These are phyloP conservation scores for Chamaetylas fuelleborni DNA, from an alignment of 2,113 vertebrate species.

Conservation along the genomic window DNA sequence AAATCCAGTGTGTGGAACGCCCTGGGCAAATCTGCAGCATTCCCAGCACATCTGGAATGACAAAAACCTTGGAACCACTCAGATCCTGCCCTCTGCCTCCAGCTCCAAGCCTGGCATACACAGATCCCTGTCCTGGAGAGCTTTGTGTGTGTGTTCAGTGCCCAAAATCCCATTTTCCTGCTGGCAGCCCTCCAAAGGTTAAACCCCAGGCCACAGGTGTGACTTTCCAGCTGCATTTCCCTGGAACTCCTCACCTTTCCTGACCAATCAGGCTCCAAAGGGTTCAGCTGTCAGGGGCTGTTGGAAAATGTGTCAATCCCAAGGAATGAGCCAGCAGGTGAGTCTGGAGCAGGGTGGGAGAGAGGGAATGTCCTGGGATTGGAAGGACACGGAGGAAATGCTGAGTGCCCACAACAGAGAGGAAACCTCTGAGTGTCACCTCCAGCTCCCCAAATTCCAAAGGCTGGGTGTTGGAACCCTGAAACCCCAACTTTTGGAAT, in stretches of 20 bases:
- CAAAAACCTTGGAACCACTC: not conserved
- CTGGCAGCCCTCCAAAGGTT: not conserved
- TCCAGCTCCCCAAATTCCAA: not conserved
- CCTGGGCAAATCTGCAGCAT: not conserved
- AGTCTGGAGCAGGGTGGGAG: not conserved
- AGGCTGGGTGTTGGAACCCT: not conserved
- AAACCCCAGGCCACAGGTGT: not conserved
- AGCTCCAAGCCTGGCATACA: accelerated
- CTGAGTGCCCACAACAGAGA: too few relatives aligned
- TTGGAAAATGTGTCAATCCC: not conserved
- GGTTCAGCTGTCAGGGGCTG: not conserved
- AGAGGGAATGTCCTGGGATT: not conserved
- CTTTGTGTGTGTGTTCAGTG: accelerated
- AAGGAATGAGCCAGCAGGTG: not conserved
- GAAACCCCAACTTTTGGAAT: too few relatives aligned
- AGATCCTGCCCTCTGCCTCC: not conserved
- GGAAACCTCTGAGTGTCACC: not conserved
- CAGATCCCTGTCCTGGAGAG: not conserved
- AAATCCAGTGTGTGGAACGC: not conserved
- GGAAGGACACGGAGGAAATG: not conserved
- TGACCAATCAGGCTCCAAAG: not conserved
- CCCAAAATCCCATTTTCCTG: not conserved
- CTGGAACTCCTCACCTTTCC: not conserved
- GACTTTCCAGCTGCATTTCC: not conserved
- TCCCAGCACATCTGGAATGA: accelerated